Evolutionary conservation across 2,888 invertebrate genomes (phyloP).

Genomic region (Drosophila diplacantha): DNA sequence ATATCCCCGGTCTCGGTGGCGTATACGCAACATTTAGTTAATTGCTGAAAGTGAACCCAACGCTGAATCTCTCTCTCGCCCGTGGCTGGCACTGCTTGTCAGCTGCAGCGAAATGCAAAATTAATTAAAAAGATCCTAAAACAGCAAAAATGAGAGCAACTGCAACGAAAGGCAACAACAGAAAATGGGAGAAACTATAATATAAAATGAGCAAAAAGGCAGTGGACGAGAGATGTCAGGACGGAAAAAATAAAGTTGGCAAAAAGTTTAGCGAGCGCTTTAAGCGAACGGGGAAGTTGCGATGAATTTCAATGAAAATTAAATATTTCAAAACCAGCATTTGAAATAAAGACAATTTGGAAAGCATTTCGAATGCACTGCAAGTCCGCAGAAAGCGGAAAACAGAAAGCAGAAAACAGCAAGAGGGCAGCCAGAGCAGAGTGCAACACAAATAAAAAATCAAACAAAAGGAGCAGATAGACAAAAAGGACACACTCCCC

Average conservation of each 20-base stretch:
- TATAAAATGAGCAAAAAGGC: constrained; percentile 7
- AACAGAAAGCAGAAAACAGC: constrained; percentile 26
- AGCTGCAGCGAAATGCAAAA: constrained; percentile 57
- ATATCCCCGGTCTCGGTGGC: constrained; percentile 34
- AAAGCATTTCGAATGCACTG: constrained; percentile 26
- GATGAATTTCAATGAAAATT: constrained; percentile 71
- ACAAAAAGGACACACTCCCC: constrained; percentile 22
- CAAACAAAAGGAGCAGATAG: constrained; percentile 23
- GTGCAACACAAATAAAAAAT: constrained; percentile 37
- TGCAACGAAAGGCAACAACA: neutral
- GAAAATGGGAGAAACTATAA: constrained; percentile 23
- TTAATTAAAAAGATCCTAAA: constrained; percentile 63
- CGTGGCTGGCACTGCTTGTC: constrained; percentile 48
- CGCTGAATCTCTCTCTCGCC: constrained; percentile 17
- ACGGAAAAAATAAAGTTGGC: constrained; percentile 13
- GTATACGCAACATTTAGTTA: constrained; percentile 52
- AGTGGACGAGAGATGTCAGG: constrained; percentile 11
- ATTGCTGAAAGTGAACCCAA: constrained; percentile 34
- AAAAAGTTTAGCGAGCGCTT: constrained; percentile 37
- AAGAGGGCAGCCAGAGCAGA: neutral
- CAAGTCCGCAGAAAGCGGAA: constrained; percentile 28
- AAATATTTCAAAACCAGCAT: constrained; percentile 65
- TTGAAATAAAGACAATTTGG: constrained; percentile 64
- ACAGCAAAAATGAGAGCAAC: constrained; percentile 22
- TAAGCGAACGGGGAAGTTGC: constrained; percentile 40